Percentiles rank a stretch among this genome's conserved stretches.
Conservation (phyloP, 2,113 vertebrate species). For the Puma concolor region DNA sequence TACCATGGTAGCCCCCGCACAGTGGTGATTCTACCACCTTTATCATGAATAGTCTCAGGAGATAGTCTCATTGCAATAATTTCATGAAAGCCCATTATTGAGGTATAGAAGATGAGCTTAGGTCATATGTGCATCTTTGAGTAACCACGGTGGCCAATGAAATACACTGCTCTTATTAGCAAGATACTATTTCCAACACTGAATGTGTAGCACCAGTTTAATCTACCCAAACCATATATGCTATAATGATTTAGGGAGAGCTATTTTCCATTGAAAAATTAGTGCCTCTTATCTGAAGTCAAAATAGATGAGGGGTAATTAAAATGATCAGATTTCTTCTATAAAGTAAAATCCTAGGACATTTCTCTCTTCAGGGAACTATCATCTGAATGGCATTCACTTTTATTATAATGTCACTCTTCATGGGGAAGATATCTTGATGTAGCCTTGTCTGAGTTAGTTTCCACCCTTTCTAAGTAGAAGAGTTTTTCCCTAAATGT, state of each 20-base stretch:
- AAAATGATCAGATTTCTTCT: not conserved
- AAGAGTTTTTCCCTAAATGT: not conserved
- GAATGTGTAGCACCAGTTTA: not conserved
- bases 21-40: not conserved
- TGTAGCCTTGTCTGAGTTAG: not conserved
- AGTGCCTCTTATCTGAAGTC: not conserved
- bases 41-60: not conserved
- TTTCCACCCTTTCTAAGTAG: not conserved
- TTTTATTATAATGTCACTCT: not conserved
- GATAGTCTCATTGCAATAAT: not conserved
- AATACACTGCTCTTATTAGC: not conserved
- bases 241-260: not conserved
- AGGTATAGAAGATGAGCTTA: not conserved
- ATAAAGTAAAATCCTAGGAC: not conserved
- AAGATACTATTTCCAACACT: not conserved
- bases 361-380: not conserved
- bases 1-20: rapidly evolving
- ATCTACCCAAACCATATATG: not conserved
- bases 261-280: not conserved
- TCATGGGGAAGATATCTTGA: not conserved
- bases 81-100: not conserved
- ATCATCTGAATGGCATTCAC: not conserved
- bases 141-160: not conserved
- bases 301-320: not conserved
- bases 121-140: not conserved